Evolutionary conservation across 2,113 vertebrate genomes (phyloP).

Genomic region (Seriola rivoliana): DNA sequence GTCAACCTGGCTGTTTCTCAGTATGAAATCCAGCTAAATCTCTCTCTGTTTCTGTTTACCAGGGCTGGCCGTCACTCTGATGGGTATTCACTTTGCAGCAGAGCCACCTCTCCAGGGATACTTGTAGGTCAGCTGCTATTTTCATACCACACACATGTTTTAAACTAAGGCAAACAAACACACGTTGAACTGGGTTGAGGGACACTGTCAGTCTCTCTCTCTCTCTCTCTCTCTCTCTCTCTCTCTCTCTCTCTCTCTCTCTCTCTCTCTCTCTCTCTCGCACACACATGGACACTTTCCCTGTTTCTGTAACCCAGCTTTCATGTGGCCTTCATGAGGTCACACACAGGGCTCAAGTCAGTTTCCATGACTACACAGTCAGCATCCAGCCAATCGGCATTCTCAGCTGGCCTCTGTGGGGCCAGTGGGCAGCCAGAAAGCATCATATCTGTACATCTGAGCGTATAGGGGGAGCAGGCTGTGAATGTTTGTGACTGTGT

Average conservation of each 20-base stretch:
- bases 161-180: slow-evolving; percentile 28
- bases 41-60: slow-evolving; percentile 45
- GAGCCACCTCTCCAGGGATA: slow-evolving; percentile 62
- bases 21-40: slow-evolving; percentile 44
- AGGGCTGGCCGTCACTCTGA: slow-evolving; percentile 63
- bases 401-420: slow-evolving; percentile 54
- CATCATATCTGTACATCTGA: slow-evolving; percentile 72
- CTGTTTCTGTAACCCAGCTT: slow-evolving; percentile 50
- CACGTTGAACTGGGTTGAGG: slow-evolving; percentile 53
- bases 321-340: slow-evolving; percentile 71
- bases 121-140: slow-evolving; percentile 80
- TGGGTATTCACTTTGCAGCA: slow-evolving; percentile 65
- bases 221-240: neutral
- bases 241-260: neutral
- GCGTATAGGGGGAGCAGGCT: neutral
- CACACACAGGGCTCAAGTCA: slow-evolving; percentile 68
- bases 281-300: slow-evolving; percentile 21
- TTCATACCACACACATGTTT: slow-evolving; percentile 46
- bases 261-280: neutral
- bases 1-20: slow-evolving; percentile 15
- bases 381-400: slow-evolving; percentile 64
- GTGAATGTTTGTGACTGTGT: slow-evolving; percentile 1
- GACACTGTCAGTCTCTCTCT: slow-evolving; percentile 31
- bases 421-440: slow-evolving; percentile 58
- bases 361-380: slow-evolving; percentile 73